Evolutionary conservation across 2,113 vertebrate species (phyloP).

Genomic region (Corynorhinus townsendii): DNA sequence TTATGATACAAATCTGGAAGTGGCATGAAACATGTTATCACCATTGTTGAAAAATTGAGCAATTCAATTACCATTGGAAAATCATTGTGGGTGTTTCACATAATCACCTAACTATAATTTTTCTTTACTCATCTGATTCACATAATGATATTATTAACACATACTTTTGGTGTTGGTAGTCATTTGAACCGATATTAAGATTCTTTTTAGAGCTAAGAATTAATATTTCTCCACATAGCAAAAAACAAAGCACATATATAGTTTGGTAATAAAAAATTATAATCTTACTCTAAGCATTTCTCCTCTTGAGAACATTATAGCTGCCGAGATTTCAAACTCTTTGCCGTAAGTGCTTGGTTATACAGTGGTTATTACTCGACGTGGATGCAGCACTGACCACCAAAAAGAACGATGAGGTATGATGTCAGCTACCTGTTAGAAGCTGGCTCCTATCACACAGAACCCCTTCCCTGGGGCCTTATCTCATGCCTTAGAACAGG

Average conservation of each 20-base stretch:
- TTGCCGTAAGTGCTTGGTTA: neutral
- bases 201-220: conserved; percentile 55
- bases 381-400: neutral
- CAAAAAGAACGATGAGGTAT: neutral
- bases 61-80: conserved; percentile 47
- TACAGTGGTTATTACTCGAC: neutral
- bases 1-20: neutral
- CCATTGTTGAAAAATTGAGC: neutral
- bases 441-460: neutral
- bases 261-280: neutral
- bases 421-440: neutral
- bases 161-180: conserved; percentile 23
- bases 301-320: neutral
- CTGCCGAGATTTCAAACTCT: neutral
- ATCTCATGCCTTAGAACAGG: neutral
- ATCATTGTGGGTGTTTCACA: conserved; percentile 50
- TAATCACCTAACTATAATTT: neutral
- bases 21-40: neutral
- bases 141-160: conserved; percentile 35
- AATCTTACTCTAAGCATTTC: neutral
- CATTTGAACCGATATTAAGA: conserved; percentile 52
- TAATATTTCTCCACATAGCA: conserved; percentile 47
- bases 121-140: conserved; percentile 42
- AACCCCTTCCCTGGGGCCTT: neutral
- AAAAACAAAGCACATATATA: neutral